Evolutionary conservation across 1,140 invertebrate species (phyloP).

Genomic region (Charaxes varanes): DNA sequence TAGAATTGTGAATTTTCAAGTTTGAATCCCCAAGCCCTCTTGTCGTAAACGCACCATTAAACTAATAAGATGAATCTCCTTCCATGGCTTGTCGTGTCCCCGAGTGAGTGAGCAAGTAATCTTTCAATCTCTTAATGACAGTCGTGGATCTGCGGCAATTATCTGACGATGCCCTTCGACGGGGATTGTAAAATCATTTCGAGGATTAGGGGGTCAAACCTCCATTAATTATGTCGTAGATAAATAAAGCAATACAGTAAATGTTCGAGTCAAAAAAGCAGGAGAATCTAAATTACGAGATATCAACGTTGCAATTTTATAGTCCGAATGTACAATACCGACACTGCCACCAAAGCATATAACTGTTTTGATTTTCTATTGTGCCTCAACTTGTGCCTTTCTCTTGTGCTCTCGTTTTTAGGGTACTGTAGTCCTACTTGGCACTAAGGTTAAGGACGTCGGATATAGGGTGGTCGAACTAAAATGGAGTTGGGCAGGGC

Average conservation of each 20-base stretch:
- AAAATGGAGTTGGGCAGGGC: no score
- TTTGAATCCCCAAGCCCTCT: conserved; percentile 16
- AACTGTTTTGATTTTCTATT: no score
- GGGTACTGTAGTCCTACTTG: no score
- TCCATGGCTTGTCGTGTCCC: conserved; percentile 20
- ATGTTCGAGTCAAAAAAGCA: no score
- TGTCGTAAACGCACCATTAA: conserved; percentile 47
- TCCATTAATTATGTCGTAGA: neutral
- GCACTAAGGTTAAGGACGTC: no score
- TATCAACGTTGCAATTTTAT: no score
- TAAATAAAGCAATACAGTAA: neutral
- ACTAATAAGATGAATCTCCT: conserved; percentile 62
- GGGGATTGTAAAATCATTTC: conserved; percentile 23
- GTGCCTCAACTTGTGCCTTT: no score
- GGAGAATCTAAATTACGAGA: no score
- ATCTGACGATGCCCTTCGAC: conserved; percentile 33
- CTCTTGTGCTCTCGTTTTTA: no score
- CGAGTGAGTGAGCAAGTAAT: conserved; percentile 47
- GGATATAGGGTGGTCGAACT: no score
- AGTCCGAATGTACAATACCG: no score
- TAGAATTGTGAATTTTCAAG: conserved; percentile 12
- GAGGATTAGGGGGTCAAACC: conserved; percentile 10
- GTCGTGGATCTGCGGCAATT: conserved; percentile 37
- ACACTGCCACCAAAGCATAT: no score
- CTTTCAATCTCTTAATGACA: conserved; percentile 70